A percentile compares a stretch with the other conserved stretches of the same genome.
phyloP scores from a whole-genome alignment of 1,140 invertebrate genomes.

The Leguminivora glycinivorella region DNA sequence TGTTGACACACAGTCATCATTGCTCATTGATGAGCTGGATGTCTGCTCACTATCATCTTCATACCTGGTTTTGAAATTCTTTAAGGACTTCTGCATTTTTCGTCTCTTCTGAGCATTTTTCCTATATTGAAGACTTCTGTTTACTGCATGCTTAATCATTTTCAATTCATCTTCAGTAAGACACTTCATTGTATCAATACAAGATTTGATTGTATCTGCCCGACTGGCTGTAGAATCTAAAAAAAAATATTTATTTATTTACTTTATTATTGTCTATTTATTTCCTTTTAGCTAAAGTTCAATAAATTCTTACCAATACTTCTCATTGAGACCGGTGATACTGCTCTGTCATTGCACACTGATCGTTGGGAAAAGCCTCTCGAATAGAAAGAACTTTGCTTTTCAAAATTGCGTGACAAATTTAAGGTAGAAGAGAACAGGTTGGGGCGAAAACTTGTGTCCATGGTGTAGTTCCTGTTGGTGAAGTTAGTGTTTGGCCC shows the following conservation, averaged over 20 bases:
- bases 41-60: conserved; percentile 58
- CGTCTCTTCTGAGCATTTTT: conserved; percentile 57
- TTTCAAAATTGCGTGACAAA: conserved; percentile 40
- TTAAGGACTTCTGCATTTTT: conserved; percentile 50
- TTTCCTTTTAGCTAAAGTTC: conserved; percentile 18
- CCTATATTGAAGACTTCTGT: conserved; percentile 47
- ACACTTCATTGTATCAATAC: conserved; percentile 60
- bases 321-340: conserved; percentile 55
- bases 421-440: conserved; percentile 41
- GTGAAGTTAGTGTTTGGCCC: conserved; percentile 43
- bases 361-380: conserved; percentile 49
- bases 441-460: conserved; percentile 43
- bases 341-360: conserved; percentile 52
- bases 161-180: conserved; percentile 52
- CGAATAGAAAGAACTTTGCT: conserved; percentile 39
- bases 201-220: conserved; percentile 41
- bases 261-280: background rate
- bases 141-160: conserved; percentile 59
- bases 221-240: conserved; percentile 58
- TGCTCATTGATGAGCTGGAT: conserved; percentile 60
- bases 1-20: conserved; percentile 59
- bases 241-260: conserved; percentile 34
- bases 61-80: conserved; percentile 43
- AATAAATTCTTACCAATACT: conserved; percentile 53
- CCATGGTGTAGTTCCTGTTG: conserved; percentile 37